Evolutionary conservation across 1,140 invertebrate genomes (phyloP), one percentile per base, ranked within the genome.

Genomic region (Drosophila oshimai): DNA sequence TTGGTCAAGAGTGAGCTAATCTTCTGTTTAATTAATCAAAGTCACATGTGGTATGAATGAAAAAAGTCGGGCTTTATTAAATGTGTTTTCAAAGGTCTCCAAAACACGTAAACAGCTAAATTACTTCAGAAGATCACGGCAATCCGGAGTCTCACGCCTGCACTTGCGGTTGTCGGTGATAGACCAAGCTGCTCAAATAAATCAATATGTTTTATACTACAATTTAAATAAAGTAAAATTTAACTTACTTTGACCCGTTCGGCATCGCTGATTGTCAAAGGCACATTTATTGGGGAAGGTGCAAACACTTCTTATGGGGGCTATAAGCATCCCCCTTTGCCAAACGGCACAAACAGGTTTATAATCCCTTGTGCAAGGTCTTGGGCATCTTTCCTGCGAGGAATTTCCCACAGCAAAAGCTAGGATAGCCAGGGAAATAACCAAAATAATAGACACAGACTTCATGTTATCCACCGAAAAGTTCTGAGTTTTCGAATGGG

Each of bases 1-100:
- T 18, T 46, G 51, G 28, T 47, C 46, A 72, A 54, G 41, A 71
- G 46, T 72, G 54, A 17, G 39, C 45, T 61, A 61, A 22, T 72
- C 39, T 61, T 72, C 55, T 20, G 54, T 49, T 50, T 12, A 72
- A 50, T 71, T 45, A 45, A 71, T 60, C 33, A 41, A 20, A 41
- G 17, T 20, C 5, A 6, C 0, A 10, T 24, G 20, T 5, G 9
- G 13, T 53, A 42, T 12, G 5, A 13, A 7, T 2, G n/a, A 4
- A 5, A 28, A 5, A 12, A 3, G 1, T 13, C 6, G 6, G 0
- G 0, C 7, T 13, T 18, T 10, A n/a, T 12, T 18, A 7, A n/a
- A 5, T 10, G 12, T 0, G 2, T 20, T 42, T 6, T 13, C 6
- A 44, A 24, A 15, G 4, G 13, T 13, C 13, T 17, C 3, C 0